phyloP scores from a whole-genome alignment of 2,113 vertebrate genomes.

The Alexandromys fortis region DNA sequence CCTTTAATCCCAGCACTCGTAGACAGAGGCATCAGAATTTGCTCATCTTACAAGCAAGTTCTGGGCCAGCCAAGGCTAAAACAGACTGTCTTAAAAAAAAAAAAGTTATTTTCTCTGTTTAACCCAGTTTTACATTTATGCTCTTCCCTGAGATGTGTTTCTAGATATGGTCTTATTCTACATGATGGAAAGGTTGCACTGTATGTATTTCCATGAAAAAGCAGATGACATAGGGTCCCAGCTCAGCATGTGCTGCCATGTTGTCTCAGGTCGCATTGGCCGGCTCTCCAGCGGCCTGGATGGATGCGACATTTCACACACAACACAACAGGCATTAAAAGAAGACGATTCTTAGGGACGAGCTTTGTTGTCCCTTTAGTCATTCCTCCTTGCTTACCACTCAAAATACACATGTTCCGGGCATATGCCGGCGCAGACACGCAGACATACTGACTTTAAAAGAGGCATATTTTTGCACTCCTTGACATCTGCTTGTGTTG shows the following conservation, averaged over 20 bases:
- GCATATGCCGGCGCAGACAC: constrained; percentile 67
- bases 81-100: too few species aligned
- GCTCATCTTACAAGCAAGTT: not conserved
- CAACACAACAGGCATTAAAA: not conserved
- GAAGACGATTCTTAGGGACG: not conserved
- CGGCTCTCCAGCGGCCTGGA: not conserved
- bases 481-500: constrained; percentile 80
- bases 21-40: not conserved
- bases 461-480: constrained; percentile 74
- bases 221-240: too few species aligned
- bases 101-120: not conserved
- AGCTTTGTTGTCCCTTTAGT: constrained; percentile 35
- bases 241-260: accelerated
- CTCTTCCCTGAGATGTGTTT: not conserved
- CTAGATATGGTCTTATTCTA: not conserved
- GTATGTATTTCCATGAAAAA: not conserved
- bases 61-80: not conserved
- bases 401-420: constrained; percentile 76
- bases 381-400: constrained; percentile 43
- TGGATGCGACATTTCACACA: not conserved
- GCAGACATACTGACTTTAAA: constrained; percentile 71
- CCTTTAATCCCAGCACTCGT: not conserved
- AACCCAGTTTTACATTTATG: not conserved
- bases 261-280: not conserved
- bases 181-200: not conserved